phyloP scores from a whole-genome alignment of 2,888 invertebrate genomes.

The Callyntrura sp. region DNA sequence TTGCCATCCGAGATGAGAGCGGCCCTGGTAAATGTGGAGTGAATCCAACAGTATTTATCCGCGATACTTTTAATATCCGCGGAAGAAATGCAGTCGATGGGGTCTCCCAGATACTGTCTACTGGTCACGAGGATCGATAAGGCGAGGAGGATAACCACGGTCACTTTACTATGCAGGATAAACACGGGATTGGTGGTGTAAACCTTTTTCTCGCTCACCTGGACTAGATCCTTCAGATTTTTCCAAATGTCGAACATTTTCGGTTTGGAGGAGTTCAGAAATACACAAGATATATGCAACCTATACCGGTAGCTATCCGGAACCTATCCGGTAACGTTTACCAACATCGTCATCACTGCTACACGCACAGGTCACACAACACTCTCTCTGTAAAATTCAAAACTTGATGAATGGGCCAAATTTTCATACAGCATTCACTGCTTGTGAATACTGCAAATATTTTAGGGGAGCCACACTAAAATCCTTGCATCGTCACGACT shows the following conservation, averaged over 20 bases:
- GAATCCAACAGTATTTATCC: slow-evolving; percentile 82
- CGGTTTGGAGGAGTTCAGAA: slow-evolving; percentile 1
- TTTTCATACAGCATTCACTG: no score
- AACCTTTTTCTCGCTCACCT: slow-evolving; percentile 75
- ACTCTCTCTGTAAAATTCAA: not conserved
- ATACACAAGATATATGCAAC: no score
- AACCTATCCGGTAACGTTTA: no score
- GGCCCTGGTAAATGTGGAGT: slow-evolving; percentile 81
- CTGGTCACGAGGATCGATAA: slow-evolving; percentile 81
- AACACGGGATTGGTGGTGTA: slow-evolving; percentile 81
- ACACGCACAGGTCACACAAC: not conserved
- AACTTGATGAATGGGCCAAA: no score
- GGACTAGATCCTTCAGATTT: slow-evolving; percentile 79
- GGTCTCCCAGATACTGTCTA: slow-evolving; percentile 79
- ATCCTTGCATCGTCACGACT: not conserved
- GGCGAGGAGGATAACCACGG: slow-evolving; percentile 78
- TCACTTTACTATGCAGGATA: slow-evolving; percentile 80
- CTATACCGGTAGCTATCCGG: no score
- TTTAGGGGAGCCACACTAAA: not conserved
- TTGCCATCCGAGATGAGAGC: slow-evolving; percentile 78
- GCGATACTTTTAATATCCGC: slow-evolving; percentile 80
- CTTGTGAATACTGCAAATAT: no score
- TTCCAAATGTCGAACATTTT: slow-evolving; percentile 82
- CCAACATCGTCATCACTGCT: no score
- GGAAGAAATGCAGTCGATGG: slow-evolving; percentile 81